Evolutionary conservation across 2,113 vertebrate genomes (phyloP).

Genomic region (Phodopus roborovskii): DNA sequence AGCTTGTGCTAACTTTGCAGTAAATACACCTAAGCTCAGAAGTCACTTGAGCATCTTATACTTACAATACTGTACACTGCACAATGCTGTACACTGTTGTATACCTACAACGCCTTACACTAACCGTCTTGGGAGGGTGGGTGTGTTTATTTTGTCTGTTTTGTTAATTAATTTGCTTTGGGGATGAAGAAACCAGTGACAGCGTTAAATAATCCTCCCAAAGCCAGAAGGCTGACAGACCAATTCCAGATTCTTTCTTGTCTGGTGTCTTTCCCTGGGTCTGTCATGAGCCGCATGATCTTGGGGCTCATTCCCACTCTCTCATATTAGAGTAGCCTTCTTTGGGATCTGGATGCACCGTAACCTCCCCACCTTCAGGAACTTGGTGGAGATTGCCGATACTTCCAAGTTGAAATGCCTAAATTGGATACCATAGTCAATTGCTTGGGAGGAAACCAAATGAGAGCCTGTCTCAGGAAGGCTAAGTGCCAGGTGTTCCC

Average conservation of each 20-base stretch:
- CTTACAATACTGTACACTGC: background rate
- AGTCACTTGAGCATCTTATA: background rate
- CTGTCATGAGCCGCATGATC: background rate
- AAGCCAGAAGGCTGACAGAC: background rate
- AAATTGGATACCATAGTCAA: too few relatives aligned
- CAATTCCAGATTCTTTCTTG: background rate
- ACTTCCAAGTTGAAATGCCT: background rate
- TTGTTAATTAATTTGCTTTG: constrained; percentile 2
- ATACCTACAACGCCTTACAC: too few relatives aligned
- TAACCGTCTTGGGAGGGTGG: background rate
- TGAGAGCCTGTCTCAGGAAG: background rate
- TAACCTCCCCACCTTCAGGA: background rate
- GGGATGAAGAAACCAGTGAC: background rate
- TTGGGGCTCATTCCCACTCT: background rate
- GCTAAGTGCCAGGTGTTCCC: background rate
- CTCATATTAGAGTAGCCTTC: background rate
- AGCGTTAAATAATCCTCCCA: background rate
- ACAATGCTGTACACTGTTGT: too few relatives aligned
- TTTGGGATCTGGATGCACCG: background rate
- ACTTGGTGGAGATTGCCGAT: background rate
- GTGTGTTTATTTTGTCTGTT: background rate
- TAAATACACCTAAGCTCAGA: background rate
- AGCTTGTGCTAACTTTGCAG: background rate
- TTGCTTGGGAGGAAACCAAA: background rate
- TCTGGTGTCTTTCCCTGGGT: too few relatives aligned